These are phyloP conservation scores for Drosophila prostipennis DNA, from an alignment of 2,888 invertebrate genomes.

Conservation along the genomic window DNA sequence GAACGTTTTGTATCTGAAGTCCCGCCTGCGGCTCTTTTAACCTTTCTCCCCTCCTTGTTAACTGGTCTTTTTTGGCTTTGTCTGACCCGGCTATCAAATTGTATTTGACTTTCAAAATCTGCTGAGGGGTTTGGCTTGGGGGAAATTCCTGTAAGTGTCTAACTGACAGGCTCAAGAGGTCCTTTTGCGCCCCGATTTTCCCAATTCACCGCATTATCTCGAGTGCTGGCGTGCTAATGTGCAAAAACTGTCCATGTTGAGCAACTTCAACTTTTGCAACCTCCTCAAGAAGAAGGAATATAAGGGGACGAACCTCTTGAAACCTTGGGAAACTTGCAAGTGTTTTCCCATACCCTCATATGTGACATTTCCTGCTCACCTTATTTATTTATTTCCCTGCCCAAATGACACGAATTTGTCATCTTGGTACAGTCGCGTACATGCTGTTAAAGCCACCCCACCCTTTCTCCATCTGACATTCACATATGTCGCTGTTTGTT, in stretches of 20 bases:
- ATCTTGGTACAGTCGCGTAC: constrained; percentile 53
- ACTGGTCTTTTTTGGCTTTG: constrained; percentile 41
- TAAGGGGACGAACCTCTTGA: constrained; percentile 40
- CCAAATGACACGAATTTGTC: constrained; percentile 75
- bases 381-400: constrained; percentile 71
- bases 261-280: constrained; percentile 45
- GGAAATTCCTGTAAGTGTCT: constrained; percentile 44
- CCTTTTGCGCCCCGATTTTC: constrained; percentile 35
- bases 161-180: constrained; percentile 64
- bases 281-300: constrained; percentile 18
- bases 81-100: constrained; percentile 58
- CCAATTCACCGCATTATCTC: constrained; percentile 63
- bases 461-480: constrained; percentile 32
- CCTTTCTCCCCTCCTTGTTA: constrained; percentile 30
- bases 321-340: constrained; percentile 65
- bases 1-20: constrained; percentile 27
- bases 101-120: constrained; percentile 74
- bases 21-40: constrained; percentile 32
- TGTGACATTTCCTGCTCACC: constrained; percentile 33
- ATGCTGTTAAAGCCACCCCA: constrained; percentile 14
- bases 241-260: constrained; percentile 69
- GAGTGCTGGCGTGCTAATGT: constrained; percentile 72
- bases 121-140: constrained; percentile 6
- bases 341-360: constrained; percentile 57
- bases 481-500: constrained; percentile 74